Conservation (phyloP, 1,140 invertebrate genomes). For the Ips nitidus region DNA sequence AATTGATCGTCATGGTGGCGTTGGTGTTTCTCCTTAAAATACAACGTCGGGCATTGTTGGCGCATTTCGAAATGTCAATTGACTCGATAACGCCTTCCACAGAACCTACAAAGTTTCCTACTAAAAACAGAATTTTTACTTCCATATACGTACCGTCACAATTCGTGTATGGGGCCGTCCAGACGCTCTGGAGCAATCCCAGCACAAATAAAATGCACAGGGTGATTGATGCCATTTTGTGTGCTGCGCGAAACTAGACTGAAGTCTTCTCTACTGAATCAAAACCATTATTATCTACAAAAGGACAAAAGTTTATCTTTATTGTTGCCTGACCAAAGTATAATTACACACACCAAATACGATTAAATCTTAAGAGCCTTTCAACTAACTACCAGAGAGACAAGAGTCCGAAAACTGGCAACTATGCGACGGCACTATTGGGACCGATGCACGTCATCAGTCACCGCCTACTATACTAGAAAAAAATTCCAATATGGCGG, state of each 20-base stretch:
- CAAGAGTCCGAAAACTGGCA: background rate
- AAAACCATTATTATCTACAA: slow-evolving; percentile 4
- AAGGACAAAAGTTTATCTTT: slow-evolving; percentile 18
- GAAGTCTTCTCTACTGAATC: background rate
- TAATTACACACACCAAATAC: background rate
- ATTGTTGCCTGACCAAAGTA: background rate
- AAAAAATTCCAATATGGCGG: too few species aligned
- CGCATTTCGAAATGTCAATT: slow-evolving; percentile 60
- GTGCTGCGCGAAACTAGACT: background rate
- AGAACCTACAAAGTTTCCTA: slow-evolving; percentile 56
- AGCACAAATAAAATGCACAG: background rate
- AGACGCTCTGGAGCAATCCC: background rate
- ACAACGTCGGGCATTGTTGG: slow-evolving; percentile 57
- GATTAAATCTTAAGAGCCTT: background rate
- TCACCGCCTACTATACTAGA: too few species aligned
- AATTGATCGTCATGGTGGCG: slow-evolving; percentile 61
- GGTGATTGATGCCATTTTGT: background rate
- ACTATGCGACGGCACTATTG: too few species aligned
- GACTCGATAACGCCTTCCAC: slow-evolving; percentile 58
- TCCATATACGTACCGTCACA: slow-evolving; percentile 12
- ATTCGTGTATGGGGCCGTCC: slow-evolving; percentile 1
- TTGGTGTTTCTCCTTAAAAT: slow-evolving; percentile 63
- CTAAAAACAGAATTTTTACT: slow-evolving; percentile 14
- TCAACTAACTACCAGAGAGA: background rate
- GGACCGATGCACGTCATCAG: too few species aligned